Evolutionary conservation across 1,140 invertebrate species (phyloP).

Genomic region (Grapholita molesta): DNA sequence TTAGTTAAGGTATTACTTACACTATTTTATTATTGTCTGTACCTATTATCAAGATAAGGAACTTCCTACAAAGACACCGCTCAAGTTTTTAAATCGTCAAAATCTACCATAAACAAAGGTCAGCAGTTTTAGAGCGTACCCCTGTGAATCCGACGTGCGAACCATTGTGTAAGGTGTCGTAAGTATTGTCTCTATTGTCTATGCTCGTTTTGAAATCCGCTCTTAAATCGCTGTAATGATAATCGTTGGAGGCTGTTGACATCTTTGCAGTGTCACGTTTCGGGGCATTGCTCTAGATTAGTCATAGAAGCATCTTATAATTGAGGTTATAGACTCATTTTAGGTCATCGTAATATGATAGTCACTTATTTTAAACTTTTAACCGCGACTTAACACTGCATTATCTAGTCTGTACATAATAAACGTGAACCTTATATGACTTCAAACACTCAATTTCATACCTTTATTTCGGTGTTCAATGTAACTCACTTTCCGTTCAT

Average conservation of each 20-base stretch:
- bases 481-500: no score
- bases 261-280: neutral
- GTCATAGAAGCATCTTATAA: neutral
- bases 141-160: conserved; percentile 36
- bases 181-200: conserved; percentile 43
- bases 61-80: neutral
- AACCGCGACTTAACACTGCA: no score
- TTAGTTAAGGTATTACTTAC: no score
- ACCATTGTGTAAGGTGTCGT: conserved; percentile 45
- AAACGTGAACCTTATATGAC: no score
- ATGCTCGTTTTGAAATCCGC: conserved; percentile 39
- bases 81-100: neutral
- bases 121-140: conserved; percentile 19
- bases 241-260: conserved; percentile 20
- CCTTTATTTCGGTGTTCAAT: no score
- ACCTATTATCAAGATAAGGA: neutral
- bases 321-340: neutral
- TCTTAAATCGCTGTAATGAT: conserved; percentile 26
- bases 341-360: no score
- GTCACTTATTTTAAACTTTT: no score
- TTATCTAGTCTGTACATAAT: no score
- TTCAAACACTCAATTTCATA: no score
- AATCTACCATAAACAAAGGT: conserved; percentile 18
- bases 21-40: no score
- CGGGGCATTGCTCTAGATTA: neutral